Conservation (phyloP, 1,140 invertebrate species). For the Diachasmimorpha longicaudata region DNA sequence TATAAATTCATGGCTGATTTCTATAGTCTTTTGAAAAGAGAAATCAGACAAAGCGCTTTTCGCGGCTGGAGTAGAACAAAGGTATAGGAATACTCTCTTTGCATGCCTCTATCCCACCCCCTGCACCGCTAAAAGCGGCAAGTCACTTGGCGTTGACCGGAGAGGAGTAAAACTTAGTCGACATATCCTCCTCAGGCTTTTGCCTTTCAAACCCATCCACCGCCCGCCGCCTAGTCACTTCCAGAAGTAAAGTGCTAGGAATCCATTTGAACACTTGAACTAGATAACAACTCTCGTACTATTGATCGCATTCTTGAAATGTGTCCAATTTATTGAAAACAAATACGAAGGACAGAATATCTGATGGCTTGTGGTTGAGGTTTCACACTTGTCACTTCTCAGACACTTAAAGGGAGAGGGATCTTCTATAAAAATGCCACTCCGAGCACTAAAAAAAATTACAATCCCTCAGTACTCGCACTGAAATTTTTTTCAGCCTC, state of each 20-base stretch:
- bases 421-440: no score
- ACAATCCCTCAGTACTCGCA: no score
- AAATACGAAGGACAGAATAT: not conserved
- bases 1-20: conserved; percentile 6
- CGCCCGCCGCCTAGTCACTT: not conserved
- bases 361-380: not conserved
- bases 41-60: not conserved
- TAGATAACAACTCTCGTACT: not conserved
- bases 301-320: not conserved
- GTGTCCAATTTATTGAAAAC: not conserved
- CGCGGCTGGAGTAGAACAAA: not conserved
- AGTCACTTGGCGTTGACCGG: not conserved
- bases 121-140: not conserved
- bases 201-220: not conserved
- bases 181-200: not conserved
- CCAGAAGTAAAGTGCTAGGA: not conserved
- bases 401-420: no score
- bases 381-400: no score
- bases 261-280: not conserved
- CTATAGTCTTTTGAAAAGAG: conserved; percentile 2
- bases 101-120: not conserved
- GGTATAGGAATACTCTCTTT: not conserved
- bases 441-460: no score
- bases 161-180: not conserved
- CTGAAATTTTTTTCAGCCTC: no score